Conservation (phyloP, 1,140 invertebrate genomes). For the Bombus terrestris region DNA sequence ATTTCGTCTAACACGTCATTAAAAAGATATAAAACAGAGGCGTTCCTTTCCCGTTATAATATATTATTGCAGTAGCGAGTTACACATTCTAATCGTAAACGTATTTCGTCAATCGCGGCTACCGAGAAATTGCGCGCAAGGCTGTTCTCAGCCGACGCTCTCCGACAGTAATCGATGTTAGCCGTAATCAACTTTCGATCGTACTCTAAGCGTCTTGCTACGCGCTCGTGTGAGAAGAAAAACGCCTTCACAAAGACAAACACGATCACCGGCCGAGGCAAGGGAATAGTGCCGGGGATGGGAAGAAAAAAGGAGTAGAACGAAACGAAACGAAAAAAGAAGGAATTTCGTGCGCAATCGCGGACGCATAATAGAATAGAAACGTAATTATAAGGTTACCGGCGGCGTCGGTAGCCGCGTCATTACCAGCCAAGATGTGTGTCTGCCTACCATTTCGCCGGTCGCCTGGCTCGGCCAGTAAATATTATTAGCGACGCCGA, state of each 20-base stretch:
- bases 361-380: slow-evolving; percentile 59
- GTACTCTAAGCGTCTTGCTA: background rate
- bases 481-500: slow-evolving; percentile 61
- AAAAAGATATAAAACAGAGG: background rate
- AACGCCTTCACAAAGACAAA: background rate
- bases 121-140: slow-evolving; percentile 56
- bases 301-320: background rate
- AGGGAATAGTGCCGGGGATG: background rate
- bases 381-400: slow-evolving; percentile 65
- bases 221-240: background rate
- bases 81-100: background rate
- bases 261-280: too few relatives aligned
- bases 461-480: slow-evolving; percentile 42
- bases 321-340: background rate
- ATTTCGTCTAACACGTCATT: background rate
- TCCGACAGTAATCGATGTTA: slow-evolving; percentile 47
- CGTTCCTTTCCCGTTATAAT: background rate
- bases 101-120: slow-evolving; percentile 26
- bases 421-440: slow-evolving; percentile 65
- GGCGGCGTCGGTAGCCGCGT: slow-evolving; percentile 62
- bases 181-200: slow-evolving; percentile 45
- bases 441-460: slow-evolving; percentile 53
- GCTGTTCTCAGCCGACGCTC: slow-evolving; percentile 32
- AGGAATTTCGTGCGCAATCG: slow-evolving; percentile 53
- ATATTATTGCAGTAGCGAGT: background rate